Evolutionary conservation across 2,113 vertebrate genomes (phyloP).

Genomic region (Dicaeum eximium): DNA sequence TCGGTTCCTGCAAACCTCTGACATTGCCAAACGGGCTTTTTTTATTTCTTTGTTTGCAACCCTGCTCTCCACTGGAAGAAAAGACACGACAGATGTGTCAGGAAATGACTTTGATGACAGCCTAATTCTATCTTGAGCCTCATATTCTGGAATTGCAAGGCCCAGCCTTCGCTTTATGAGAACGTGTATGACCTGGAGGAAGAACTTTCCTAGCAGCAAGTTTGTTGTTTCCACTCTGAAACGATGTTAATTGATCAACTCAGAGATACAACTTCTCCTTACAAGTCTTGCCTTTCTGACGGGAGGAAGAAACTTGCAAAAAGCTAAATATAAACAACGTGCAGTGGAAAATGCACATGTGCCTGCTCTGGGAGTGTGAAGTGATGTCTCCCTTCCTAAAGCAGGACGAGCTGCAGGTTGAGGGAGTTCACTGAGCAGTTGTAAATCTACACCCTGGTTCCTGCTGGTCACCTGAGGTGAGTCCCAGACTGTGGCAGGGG

Average conservation of each 20-base stretch:
- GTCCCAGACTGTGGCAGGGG: neutral
- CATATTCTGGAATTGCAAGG: neutral
- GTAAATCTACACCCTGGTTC: neutral
- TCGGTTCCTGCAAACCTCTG: neutral
- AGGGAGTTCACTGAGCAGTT: neutral
- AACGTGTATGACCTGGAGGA: neutral
- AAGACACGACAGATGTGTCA: neutral
- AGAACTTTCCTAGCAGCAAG: neutral
- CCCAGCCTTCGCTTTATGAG: neutral
- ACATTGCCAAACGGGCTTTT: neutral
- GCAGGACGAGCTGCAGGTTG: neutral
- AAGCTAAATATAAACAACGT: neutral
- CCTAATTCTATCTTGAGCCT: constrained; percentile 23
- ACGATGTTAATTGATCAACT: neutral
- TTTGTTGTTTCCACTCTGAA: neutral
- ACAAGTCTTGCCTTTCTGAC: neutral
- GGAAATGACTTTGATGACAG: constrained; percentile 31
- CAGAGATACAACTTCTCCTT: neutral
- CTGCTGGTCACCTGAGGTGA: neutral
- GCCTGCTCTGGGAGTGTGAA: neutral
- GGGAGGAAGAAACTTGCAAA: neutral
- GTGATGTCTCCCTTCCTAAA: neutral
- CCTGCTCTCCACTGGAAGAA: neutral
- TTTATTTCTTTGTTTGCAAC: neutral
- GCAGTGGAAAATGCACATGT: neutral